These are phyloP conservation scores for Pteronotus mesoamericanus DNA, from an alignment of 2,797 vertebrate genomes.

Conservation along the genomic window DNA sequence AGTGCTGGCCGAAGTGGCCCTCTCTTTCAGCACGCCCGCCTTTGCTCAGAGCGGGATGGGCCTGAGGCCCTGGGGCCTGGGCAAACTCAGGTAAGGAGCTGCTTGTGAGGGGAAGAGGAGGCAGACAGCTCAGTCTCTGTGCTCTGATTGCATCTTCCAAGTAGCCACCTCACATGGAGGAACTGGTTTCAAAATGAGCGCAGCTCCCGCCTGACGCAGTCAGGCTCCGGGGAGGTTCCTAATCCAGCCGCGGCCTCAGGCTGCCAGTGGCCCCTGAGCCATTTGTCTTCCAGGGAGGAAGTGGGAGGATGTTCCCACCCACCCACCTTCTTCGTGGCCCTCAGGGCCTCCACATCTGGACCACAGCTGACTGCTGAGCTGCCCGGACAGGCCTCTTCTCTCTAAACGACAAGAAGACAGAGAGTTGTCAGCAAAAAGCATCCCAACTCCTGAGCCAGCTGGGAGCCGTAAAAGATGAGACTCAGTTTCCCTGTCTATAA, in stretches of 20 bases:
- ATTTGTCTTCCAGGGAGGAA: slow-evolving; percentile 68
- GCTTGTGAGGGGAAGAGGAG: accelerated
- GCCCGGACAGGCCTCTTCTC: background rate
- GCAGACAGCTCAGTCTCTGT: background rate
- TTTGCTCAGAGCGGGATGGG: background rate
- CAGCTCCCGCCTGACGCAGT: background rate
- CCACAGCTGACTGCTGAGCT: slow-evolving; percentile 50
- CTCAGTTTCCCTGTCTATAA: background rate
- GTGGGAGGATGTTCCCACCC: slow-evolving; percentile 16
- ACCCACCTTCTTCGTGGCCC: slow-evolving; percentile 8
- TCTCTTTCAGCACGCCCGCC: background rate
- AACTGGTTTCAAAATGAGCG: background rate
- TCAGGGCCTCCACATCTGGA: slow-evolving; percentile 58
- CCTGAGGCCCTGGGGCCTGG: background rate
- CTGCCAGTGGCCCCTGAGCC: slow-evolving; percentile 49
- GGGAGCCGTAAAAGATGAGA: background rate
- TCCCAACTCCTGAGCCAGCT: background rate
- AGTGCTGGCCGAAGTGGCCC: background rate
- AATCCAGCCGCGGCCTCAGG: background rate
- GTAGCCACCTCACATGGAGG: background rate
- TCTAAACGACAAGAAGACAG: slow-evolving; percentile 26
- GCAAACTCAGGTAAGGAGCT: background rate
- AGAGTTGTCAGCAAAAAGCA: background rate
- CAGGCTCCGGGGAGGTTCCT: background rate
- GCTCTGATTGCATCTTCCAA: background rate